Conservation (phyloP, 2,888 invertebrate species). For the Crepidodera aurea region DNA sequence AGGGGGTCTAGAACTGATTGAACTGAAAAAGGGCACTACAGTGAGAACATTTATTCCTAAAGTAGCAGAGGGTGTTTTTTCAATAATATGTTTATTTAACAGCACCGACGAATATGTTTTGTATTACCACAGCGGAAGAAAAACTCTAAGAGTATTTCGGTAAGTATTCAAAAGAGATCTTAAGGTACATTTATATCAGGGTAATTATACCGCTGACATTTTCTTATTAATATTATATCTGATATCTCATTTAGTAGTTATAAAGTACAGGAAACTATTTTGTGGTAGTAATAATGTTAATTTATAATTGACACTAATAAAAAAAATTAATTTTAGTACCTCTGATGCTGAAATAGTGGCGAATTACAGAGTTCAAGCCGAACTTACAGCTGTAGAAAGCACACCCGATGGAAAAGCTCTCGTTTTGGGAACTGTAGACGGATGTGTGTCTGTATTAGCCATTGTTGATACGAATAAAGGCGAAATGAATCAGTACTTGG, state of each 20-base stretch:
- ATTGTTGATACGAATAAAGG: slow-evolving; percentile 73
- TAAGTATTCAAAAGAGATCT: slow-evolving; percentile 54
- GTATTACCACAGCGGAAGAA: slow-evolving; percentile 95
- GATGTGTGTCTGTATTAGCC: slow-evolving; percentile 90
- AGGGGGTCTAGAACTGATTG: slow-evolving; percentile 92
- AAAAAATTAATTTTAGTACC: slow-evolving; percentile 68
- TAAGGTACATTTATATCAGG: no score
- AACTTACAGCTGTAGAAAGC: slow-evolving; percentile 86
- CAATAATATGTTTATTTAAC: slow-evolving; percentile 93
- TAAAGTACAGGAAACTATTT: no score
- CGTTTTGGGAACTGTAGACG: slow-evolving; percentile 91
- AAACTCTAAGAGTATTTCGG: slow-evolving; percentile 93
- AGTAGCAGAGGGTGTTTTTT: slow-evolving; percentile 97
- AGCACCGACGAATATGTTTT: slow-evolving; percentile 94
- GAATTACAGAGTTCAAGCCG: slow-evolving; percentile 90
- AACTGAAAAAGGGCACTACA: slow-evolving; percentile 88
- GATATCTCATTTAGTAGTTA: no score
- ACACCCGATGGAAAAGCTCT: slow-evolving; percentile 83
- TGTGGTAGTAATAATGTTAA: no score
- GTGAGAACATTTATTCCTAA: slow-evolving; percentile 91
- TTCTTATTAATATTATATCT: no score
- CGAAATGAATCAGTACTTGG: slow-evolving; percentile 71
- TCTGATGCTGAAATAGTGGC: slow-evolving; percentile 91
- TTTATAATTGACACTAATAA: no score
- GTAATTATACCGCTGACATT: no score